These are phyloP conservation scores for Sardinella longiceps DNA, from an alignment of 2,797 vertebrate genomes.

Conservation along the genomic window DNA sequence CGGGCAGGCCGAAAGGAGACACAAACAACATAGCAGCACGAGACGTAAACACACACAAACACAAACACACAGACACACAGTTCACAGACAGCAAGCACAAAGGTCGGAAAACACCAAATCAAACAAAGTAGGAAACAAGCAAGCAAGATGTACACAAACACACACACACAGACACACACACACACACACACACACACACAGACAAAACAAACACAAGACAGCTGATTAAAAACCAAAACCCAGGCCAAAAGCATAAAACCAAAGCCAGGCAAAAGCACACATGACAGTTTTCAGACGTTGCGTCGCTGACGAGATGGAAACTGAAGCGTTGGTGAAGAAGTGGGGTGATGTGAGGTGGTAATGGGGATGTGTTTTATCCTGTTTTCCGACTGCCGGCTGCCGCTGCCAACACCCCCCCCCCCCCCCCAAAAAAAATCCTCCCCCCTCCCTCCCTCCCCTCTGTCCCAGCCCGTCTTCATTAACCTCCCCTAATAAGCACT, in stretches of 20 bases:
- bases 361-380: neutral
- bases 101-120: conserved; percentile 18
- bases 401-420: too few relatives aligned
- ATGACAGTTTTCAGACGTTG: neutral
- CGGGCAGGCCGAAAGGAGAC: conserved; percentile 51
- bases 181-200: conserved; percentile 34
- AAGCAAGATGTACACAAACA: conserved; percentile 13
- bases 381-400: neutral
- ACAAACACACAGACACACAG: conserved; percentile 42
- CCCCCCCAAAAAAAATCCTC: too few relatives aligned
- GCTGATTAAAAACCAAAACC: conserved; percentile 35
- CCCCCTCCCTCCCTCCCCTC: too few relatives aligned
- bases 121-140: neutral
- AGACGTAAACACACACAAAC: neutral
- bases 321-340: neutral
- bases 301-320: conserved; percentile 18
- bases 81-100: neutral
- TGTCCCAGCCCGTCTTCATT: conserved; percentile 37
- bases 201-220: conserved; percentile 29
- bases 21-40: conserved; percentile 34
- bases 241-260: neutral
- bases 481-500: conserved; percentile 27
- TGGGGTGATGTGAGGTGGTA: neutral
- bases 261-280: conserved; percentile 12
- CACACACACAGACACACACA: conserved; percentile 13